Conservation (phyloP, 2,113 vertebrate genomes). For the Origma solitaria region DNA sequence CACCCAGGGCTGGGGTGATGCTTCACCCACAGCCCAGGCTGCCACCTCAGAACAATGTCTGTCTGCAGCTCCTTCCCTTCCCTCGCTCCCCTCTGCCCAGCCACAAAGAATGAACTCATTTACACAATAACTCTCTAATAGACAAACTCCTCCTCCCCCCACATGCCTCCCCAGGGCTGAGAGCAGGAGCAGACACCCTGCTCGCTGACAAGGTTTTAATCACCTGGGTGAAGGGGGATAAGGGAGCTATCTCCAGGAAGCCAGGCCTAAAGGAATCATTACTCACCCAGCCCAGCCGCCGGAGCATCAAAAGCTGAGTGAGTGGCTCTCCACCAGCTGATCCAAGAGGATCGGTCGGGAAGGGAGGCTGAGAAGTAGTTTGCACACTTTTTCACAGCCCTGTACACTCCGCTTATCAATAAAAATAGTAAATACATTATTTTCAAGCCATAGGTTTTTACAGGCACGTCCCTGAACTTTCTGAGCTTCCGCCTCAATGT, state of each 20-base stretch:
- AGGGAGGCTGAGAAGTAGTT: neutral
- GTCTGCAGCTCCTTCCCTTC: neutral
- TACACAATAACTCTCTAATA: neutral
- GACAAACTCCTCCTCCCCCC: neutral
- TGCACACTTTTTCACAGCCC: no score
- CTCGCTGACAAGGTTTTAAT: neutral
- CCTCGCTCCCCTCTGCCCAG: neutral
- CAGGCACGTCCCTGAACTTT: neutral
- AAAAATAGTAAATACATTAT: fast-evolving
- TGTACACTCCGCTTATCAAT: neutral
- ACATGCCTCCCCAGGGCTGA: neutral
- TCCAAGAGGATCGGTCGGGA: neutral
- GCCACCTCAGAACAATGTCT: fast-evolving
- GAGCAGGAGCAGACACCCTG: neutral
- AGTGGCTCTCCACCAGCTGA: neutral
- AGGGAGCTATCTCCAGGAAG: neutral
- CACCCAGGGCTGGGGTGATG: neutral
- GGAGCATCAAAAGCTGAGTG: neutral
- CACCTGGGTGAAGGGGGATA: neutral
- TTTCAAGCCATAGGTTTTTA: neutral
- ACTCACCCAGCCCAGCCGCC: neutral
- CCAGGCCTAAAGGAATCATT: neutral
- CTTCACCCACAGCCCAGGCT: neutral
- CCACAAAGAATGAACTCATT: neutral
- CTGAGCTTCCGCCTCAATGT: neutral